These are phyloP conservation scores for Harmothoe impar DNA, from an alignment of 2,888 invertebrate genomes.

Conservation along the genomic window DNA sequence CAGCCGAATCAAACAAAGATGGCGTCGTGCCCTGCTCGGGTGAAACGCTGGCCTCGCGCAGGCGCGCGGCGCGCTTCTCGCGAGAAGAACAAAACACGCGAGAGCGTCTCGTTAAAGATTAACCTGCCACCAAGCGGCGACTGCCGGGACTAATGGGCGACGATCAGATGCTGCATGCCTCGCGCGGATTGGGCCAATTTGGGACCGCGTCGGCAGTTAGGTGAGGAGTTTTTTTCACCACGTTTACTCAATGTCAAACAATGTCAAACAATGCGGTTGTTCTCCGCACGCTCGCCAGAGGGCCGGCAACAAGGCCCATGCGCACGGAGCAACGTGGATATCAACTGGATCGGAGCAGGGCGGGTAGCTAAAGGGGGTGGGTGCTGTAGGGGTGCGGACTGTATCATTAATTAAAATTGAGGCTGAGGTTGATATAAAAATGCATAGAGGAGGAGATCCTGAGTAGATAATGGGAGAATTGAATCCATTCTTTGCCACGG, in stretches of 20 bases:
- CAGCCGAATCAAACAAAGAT: not conserved
- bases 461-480: not conserved
- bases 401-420: not conserved
- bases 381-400: not conserved
- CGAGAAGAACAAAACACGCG: conserved; percentile 11
- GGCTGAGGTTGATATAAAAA: not conserved
- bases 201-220: not conserved
- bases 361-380: no score
- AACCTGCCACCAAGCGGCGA: conserved; percentile 49
- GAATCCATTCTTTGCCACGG: conserved; percentile 4
- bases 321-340: not conserved
- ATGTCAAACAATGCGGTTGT: conserved; percentile 28
- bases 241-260: conserved; percentile 29
- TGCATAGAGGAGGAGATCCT: not conserved
- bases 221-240: not conserved
- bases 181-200: conserved; percentile 46
- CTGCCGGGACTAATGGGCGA: conserved; percentile 14
- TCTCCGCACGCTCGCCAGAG: not conserved
- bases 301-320: not conserved
- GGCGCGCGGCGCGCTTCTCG: not conserved
- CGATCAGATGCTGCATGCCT: conserved; percentile 40
- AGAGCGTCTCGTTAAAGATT: conserved; percentile 46
- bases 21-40: not conserved
- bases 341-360: not conserved
- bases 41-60: not conserved